Evolutionary conservation across 1,140 invertebrate genomes (phyloP).

Genomic region (Drosophila grimshawi): DNA sequence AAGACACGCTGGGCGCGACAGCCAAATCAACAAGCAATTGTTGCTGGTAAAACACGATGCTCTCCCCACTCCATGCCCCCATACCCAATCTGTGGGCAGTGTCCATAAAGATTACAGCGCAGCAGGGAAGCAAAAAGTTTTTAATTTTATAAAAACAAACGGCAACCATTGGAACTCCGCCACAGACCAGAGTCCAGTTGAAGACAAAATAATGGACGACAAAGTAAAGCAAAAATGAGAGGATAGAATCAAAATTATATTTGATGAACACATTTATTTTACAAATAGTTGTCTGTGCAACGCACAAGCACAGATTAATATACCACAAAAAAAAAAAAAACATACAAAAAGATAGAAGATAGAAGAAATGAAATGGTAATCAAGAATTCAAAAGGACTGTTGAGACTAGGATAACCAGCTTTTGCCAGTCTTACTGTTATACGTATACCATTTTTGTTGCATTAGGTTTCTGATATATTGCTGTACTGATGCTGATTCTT

Average conservation of each 20-base stretch:
- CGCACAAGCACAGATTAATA: background rate
- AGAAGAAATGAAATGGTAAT: too few relatives aligned
- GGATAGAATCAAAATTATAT: slow-evolving; percentile 14
- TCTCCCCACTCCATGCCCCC: background rate
- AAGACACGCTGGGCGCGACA: slow-evolving; percentile 50
- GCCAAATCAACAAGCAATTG: slow-evolving; percentile 80
- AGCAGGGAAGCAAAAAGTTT: slow-evolving; percentile 53
- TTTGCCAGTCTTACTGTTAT: background rate
- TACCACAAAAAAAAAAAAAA: background rate
- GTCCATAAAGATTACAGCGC: slow-evolving; percentile 45
- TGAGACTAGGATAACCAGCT: background rate
- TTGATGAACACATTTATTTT: slow-evolving; percentile 14
- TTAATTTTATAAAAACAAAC: slow-evolving; percentile 79
- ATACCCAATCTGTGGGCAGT: background rate
- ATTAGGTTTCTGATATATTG: background rate
- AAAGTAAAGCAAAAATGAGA: background rate
- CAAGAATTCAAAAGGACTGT: background rate
- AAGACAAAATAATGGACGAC: background rate
- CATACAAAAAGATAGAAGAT: background rate
- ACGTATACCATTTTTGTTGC: background rate
- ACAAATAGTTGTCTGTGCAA: slow-evolving; percentile 14
- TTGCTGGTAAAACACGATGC: slow-evolving; percentile 76
- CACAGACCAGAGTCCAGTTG: slow-evolving; percentile 23
- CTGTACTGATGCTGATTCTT: too few relatives aligned
- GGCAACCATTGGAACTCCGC: slow-evolving; percentile 56